Base-by-base conservation (phyloP, 2,113 vertebrate genomes). In the Gymnogyps californianus region DNA sequence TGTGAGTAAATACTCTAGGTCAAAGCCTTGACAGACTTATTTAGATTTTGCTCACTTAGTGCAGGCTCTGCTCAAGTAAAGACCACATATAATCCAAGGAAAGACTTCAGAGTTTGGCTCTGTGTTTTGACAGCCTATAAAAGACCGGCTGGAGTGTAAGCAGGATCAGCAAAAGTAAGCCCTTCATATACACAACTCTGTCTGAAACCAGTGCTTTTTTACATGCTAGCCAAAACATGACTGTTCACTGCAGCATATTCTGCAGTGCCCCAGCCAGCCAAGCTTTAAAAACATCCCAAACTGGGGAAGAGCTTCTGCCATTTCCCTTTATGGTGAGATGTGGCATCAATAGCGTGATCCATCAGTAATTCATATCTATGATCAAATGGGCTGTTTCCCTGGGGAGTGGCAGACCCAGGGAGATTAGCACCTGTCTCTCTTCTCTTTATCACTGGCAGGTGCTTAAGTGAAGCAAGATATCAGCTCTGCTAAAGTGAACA, bases 361-460 rank as follows among this genome's bases (percentile, higher is more conserved):
- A 69, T 87, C 90, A 92, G 44, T 36, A 89, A 21, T 46, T 85
- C 57, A 17, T 69, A 76, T 84, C 77, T 84, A 1, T 40, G 78
- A 62, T 87, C 70, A 87, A 94, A 91, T 31, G 46, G 59, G 24
- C 25, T 61, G 13, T 90, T 94, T 94, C 84, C 75, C 42, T 14
- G 38, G 78, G 94, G 83, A 96, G 54, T 65, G 78, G 77, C 79
- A 93, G 62, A 87, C 71, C 44, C 8, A 28, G 62, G 79, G 83
- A 92, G 94, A 90, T 94, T 69, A 90, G 36, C 95, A 90, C 72
- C 92, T 97, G 84, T 95, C 88, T 97, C 87, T 96, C 86, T 95
- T 91, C 89, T 97, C 44, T 96, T 97, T 96, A 95, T 98, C 97
- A 93, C 90, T 94, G 89, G 96, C 96, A 97, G 96, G 93, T 96